phyloP scores from a whole-genome alignment of 2,888 invertebrate species.

The Athrips mouffetella region DNA sequence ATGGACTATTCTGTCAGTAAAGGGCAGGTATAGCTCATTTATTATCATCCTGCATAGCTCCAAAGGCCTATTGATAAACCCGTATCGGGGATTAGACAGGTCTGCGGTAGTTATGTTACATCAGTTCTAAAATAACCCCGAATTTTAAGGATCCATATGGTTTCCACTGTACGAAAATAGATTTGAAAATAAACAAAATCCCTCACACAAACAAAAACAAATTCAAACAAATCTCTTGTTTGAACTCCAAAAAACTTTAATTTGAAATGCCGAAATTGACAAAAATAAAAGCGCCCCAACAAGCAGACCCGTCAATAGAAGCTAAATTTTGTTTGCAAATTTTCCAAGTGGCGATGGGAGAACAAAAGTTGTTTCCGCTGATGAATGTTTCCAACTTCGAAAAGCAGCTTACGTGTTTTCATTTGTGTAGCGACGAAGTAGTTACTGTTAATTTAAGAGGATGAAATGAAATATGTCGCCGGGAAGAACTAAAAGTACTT shows the following conservation, averaged over 20 bases:
- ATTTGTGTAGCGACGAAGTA: background rate
- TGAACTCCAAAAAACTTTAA: background rate
- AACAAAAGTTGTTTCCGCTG: slow-evolving; percentile 11
- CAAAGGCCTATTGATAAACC: slow-evolving; percentile 26
- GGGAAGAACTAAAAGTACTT: too few relatives aligned
- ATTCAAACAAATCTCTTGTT: background rate
- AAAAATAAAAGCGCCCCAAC: slow-evolving; percentile 8
- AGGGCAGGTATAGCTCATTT: slow-evolving; percentile 55
- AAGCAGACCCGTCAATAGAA: slow-evolving; percentile 8
- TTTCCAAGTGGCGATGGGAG: slow-evolving; percentile 1
- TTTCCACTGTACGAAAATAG: background rate
- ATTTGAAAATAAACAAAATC: background rate
- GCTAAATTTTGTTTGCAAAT: slow-evolving; percentile 14
- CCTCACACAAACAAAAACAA: background rate
- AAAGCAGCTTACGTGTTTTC: slow-evolving; percentile 12
- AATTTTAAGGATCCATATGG: background rate
- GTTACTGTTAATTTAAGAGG: background rate
- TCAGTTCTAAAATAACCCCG: background rate
- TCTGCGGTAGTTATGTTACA: slow-evolving; percentile 1
- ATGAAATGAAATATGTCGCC: slow-evolving; percentile 9
- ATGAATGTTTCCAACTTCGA: slow-evolving; percentile 9
- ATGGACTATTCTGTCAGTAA: too few relatives aligned
- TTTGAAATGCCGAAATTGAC: background rate
- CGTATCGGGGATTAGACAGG: slow-evolving; percentile 41
- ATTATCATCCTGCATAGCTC: slow-evolving; percentile 37